Base-by-base conservation (phyloP, 2,888 invertebrate species). In the Ptilodon capucinus region DNA sequence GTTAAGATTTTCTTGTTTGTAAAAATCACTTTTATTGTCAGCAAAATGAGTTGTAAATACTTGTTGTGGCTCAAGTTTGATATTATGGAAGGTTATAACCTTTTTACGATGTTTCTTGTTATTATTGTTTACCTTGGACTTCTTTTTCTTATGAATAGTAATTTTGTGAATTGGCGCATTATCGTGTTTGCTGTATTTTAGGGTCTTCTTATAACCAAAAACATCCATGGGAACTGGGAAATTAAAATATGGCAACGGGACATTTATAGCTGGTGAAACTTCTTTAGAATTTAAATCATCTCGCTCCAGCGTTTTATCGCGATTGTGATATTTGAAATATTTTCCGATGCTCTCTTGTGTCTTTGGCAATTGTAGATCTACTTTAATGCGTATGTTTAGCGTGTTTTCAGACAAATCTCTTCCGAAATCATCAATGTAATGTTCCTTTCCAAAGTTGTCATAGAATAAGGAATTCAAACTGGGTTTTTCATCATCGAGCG, bases 141-240 rank as follows among this genome's bases (percentile, higher is more conserved):
- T 90, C 66, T 86, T 91, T 63, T 86, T 90, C 64, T 86, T 89
- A 48, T 87, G 86, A 18, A 86, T 75, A 32, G 78, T 77, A 54
- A 84, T 72, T 72, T 85, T 87, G 44, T 84, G 82, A 38, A 81
- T 42, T 11, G 81, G 73, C 4, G 62, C 35, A 14, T 74, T 60
- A 38, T 78, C 75, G 28, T 76, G 69, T 49, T 71, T 77, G 25
- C 55, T 68, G 21, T 64, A 57, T 50, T 68, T 74, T 8, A 48
- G 32, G 11, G 48, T 40, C 51, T 72, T 83, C 60, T 74, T 80
- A 25, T 69, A 74, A 40, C 76, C 79, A 18, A 81, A 71, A 41
- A 81, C 44, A 43, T 84, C 79, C 57, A 80, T 67, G 13, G 85
- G 81, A 19, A 80, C 70, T 1, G 86, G 86, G 51, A 85, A 75